A percentile compares a stretch with the other conserved stretches of the same genome.
Evolutionary conservation across 2,113 vertebrate species (phyloP).

Genomic region (Callipepla squamata): DNA sequence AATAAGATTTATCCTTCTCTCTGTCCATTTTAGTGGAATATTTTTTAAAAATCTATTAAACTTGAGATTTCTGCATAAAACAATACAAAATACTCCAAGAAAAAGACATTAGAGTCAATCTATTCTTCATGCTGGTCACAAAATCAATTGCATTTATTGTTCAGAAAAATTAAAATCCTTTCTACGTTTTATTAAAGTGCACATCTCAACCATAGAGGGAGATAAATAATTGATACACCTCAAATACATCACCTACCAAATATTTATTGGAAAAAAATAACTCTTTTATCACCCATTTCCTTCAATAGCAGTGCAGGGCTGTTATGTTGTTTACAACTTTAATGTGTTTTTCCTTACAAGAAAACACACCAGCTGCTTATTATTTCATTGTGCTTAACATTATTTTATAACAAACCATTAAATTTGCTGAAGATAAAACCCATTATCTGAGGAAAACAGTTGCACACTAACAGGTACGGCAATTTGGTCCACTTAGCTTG

Average conservation of each 20-base stretch:
- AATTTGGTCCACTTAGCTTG: not conserved
- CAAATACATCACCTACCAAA: conserved; percentile 59
- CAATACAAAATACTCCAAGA: conserved; percentile 33
- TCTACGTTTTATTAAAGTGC: conserved; percentile 69
- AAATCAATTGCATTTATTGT: conserved; percentile 72
- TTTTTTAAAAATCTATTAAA: not conserved
- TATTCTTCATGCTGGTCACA: conserved; percentile 64
- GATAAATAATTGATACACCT: conserved; percentile 64
- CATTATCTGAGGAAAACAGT: conserved; percentile 2
- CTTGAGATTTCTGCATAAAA: conserved; percentile 24
- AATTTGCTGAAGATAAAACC: not conserved
- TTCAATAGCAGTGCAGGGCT: not conserved
- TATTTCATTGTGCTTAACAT: conserved; percentile 54
- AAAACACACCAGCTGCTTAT: not conserved
- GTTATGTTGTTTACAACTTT: conserved; percentile 8
- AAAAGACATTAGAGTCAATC: conserved; percentile 54
- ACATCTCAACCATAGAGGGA: conserved; percentile 17
- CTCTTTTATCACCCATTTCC: conserved; percentile 52
- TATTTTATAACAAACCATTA: conserved; percentile 45
- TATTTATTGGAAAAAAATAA: conserved; percentile 55
- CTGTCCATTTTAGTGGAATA: not conserved
- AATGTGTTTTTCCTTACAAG: not conserved
- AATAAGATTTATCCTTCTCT: conserved; percentile 45
- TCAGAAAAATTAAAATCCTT: conserved; percentile 72
- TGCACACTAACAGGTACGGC: not conserved